Evolutionary conservation across 2,888 invertebrate species (phyloP), one percentile per base, ranked within the genome.

Genomic region (Graphium colonna): DNA sequence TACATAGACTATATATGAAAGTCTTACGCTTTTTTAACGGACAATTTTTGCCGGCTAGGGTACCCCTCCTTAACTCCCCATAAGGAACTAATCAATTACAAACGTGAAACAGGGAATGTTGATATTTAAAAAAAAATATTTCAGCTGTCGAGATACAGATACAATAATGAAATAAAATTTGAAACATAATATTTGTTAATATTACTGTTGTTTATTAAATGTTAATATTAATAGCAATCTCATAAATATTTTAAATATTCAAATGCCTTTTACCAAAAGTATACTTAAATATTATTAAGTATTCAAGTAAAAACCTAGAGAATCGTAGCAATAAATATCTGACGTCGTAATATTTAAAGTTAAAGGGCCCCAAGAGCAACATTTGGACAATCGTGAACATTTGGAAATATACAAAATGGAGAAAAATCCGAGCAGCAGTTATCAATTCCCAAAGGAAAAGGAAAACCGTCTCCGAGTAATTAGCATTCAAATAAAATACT

Each of bases 401-500:
- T n/a, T n/a, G n/a, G 17, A 48, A 28, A 28, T 40, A 17, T 40
- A 28, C 40, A 48, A 48, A n/a, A 48, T 41, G 17, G 26, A 44
- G 38, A 43, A 38, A 36, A 51, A 44, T 43, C 18, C n/a, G 33
- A 33, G 33, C n/a, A 33, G 9, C 8, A 38, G 26, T 39, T 26
- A 40, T 47, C 39, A 40, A 55, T 50, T 28, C 26, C 44, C 26
- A 44, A 44, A 18, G 44, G 38, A 44, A 21, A 4, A 38, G 36
- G 43, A 10, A 33, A 33, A 7, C n/a, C 12, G 43, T 28, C 39
- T 33, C 17, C n/a, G 28, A 13, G 28, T 15, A 21, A 50, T 44
- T 44, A 44, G 44, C 50, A 44, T 50, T 17, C 38, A 50, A 54
- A 42, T 50, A 36, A 43, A 48, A n/a, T 40, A 21, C 17, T 46